Conservation (phyloP, 2,113 vertebrate genomes). For the Eudyptes chrysolophus region DNA sequence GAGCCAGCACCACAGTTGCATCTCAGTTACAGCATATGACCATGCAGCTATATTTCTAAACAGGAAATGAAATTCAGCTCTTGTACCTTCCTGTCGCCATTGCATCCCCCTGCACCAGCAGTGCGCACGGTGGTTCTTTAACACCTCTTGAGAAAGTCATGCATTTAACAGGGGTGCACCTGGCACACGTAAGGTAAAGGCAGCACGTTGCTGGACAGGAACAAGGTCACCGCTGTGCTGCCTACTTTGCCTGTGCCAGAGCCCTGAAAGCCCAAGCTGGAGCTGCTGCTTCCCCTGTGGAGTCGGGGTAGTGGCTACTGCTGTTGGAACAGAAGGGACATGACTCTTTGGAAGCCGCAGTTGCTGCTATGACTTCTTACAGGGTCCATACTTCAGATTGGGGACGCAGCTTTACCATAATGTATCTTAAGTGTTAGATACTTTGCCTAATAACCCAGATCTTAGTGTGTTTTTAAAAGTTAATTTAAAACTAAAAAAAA, state of each 20-base stretch:
- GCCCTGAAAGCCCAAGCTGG: neutral
- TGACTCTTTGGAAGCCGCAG: neutral
- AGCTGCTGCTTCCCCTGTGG: neutral
- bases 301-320: neutral
- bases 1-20: neutral
- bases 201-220: neutral
- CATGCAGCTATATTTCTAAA: neutral
- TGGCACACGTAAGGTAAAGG: neutral
- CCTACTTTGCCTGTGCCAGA: neutral
- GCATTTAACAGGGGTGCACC: neutral
- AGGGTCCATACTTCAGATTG: neutral
- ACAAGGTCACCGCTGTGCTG: neutral
- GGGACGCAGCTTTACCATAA: neutral
- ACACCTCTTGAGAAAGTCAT: neutral
- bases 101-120: neutral
- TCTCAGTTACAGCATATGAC: neutral
- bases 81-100: neutral
- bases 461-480: neutral
- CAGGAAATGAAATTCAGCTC: slow-evolving; percentile 1
- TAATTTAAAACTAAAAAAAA: neutral
- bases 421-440: neutral
- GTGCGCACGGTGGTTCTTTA: neutral
- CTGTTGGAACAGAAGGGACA: neutral
- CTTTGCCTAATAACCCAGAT: neutral
- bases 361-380: neutral